phyloP scores from a whole-genome alignment of 2,888 invertebrate species.

The Lasioglossum morio region DNA sequence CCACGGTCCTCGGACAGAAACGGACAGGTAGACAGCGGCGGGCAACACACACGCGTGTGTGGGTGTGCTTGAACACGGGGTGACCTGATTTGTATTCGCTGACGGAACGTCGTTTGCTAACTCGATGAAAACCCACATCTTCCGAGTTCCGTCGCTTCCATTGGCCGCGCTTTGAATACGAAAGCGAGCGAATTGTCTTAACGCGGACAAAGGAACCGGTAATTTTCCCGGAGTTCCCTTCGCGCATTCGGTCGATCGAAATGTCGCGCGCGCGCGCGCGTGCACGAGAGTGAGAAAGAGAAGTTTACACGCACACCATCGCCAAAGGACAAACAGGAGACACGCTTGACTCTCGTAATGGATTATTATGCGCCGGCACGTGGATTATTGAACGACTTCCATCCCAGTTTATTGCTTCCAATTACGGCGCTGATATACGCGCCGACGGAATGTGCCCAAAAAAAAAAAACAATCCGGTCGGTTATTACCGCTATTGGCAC shows the following conservation, averaged over 20 bases:
- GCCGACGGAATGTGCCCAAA: background rate
- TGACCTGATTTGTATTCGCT: constrained; percentile 73
- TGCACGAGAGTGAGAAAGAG: background rate
- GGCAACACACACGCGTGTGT: background rate
- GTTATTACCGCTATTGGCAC: background rate
- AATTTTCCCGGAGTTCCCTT: constrained; percentile 55
- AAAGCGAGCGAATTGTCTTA: constrained; percentile 67
- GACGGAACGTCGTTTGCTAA: constrained; percentile 70
- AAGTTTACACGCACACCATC: background rate
- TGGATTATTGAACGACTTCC: constrained; percentile 12
- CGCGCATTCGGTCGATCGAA: constrained; percentile 26
- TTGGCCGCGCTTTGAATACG: constrained; percentile 66
- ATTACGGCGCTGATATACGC: constrained; percentile 5
- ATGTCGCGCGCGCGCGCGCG: constrained; percentile 9
- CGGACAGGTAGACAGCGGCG: constrained; percentile 47
- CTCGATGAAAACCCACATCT: constrained; percentile 75
- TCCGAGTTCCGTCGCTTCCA: constrained; percentile 61
- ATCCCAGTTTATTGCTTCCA: background rate
- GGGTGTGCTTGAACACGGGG: constrained; percentile 30
- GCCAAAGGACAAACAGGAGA: constrained; percentile 6
- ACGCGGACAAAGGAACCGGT: constrained; percentile 66
- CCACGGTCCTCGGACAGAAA: constrained; percentile 40
- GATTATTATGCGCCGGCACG: constrained; percentile 2
- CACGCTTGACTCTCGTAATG: background rate
- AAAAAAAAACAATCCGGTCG: background rate